Base-by-base conservation (phyloP, 2,888 invertebrate genomes). In the Pandemis heparana region DNA sequence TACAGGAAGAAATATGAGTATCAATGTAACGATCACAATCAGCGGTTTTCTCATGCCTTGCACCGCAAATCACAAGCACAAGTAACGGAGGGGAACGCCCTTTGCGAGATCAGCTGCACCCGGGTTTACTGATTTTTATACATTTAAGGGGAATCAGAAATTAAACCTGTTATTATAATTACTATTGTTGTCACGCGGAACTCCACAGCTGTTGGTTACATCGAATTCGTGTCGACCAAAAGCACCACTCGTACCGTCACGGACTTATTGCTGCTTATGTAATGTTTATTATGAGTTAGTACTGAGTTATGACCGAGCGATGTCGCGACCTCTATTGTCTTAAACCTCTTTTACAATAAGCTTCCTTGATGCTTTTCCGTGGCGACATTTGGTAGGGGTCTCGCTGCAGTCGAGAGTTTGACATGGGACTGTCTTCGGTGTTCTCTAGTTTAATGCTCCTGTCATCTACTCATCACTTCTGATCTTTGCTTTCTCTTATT, bases 61-160 rank as follows among this genome's bases (percentile, higher is more conserved):
- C 46, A 69, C 79, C 79, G 65, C 53, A 73, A 67, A 60, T 77
- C 70, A 77, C 78, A 81, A 80, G 77, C 78, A 79, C 81, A 82
- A 80, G 83, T 81, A 79, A 76, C 83, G 82, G 84, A 89, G 92
- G 92, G 92, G 90, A 92, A 92, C 91, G 92, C 92, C 91, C 92
- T 92, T 89, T 89, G 90, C 87, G 87, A 91, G 91, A 91, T 90
- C 91, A 87, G 87, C 88, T 88, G 87, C 86, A 87, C 85, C 83
- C 87, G 84, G 90, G 90, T 90, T 87, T 81, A 71, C 77, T 83
- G 85, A 89, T 87, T 90, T 89, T 86, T 85, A 86, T 87, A 84
- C 81, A 84, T 87, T 84, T 77, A 75, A 79, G 85, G 85, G 87
- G 87, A 88, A 87, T 87, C 83, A 79, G 81, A 81, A 82, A 83